Evolutionary conservation across 1,140 invertebrate species (phyloP), one percentile per base, ranked within the genome.

Genomic region (Panulirus ornatus): DNA sequence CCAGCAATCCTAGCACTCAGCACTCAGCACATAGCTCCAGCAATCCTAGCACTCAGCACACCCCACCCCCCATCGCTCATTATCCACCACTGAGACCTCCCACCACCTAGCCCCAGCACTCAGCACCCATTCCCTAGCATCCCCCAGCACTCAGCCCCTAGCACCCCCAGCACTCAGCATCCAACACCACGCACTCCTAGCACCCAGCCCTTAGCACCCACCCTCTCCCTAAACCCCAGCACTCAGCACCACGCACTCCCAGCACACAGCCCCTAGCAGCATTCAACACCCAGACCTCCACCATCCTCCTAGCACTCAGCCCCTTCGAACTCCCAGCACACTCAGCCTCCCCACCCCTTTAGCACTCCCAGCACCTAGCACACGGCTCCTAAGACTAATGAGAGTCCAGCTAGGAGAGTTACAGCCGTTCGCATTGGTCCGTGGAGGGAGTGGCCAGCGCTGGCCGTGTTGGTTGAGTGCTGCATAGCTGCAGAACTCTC

Each of bases 401-500:
- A 58, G 27, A 81, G 16, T 2, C 42, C 58, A 3, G 38, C 47
- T 5, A 81, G 47, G 78, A 36, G 36, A 27, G 36, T 47, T 2
- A 81, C 34, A 34, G 78, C n/a, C 58, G 47, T 19, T 11, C 47
- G 58, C 30, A 36, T 44, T 58, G 78, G 47, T 22, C 0, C 22
- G 70, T 36, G 54, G 34, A 14, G 47, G 8, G 27, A 19, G 6
- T 81, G 47, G 44, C n/a, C 0, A 30, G 30, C 14, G 47, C 47
- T 36, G 27, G 40, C 36, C 30, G 78, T 11, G 51, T 87, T 87
- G 38, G 84, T 87, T 0, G 84, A 78, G 40, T 87, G 84, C 27
- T 87, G 84, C 84, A 87, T 87, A 0, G 84, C 84, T 19, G 84
- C 84, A 9, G 84, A 87, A 34, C 73, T 87, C 51, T 87, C 84